Conservation (phyloP, 2,888 invertebrate species). For the Taphrorychus bicolor region DNA sequence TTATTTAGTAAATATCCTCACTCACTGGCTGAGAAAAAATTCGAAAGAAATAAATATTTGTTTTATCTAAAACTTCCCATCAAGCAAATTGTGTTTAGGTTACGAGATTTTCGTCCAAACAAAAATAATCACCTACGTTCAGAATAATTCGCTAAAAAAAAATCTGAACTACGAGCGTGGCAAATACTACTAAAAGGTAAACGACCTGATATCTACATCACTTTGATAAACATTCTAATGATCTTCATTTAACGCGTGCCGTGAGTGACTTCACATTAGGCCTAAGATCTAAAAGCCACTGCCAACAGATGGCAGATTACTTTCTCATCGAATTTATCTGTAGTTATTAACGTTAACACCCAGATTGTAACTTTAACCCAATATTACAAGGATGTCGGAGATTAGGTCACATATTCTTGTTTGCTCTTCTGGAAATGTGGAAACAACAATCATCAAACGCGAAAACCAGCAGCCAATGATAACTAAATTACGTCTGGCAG, state of each 20-base stretch:
- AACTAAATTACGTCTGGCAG: too few relatives aligned
- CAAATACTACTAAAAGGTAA: conserved; percentile 31
- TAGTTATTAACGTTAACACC: background rate
- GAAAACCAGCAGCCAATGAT: too few relatives aligned
- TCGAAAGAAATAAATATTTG: conserved; percentile 11
- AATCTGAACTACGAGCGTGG: conserved; percentile 1
- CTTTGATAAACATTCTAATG: conserved; percentile 25
- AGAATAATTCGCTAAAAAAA: conserved; percentile 15
- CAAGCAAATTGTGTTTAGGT: background rate
- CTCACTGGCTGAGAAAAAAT: conserved; percentile 1
- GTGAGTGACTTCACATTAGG: background rate
- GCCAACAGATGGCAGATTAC: conserved; percentile 10
- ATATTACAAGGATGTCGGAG: background rate
- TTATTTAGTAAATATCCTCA: background rate
- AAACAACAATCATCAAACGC: too few relatives aligned
- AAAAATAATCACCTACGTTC: conserved; percentile 11
- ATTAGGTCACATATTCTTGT: too few relatives aligned
- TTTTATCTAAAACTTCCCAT: conserved; percentile 8
- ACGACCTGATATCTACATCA: conserved; percentile 37
- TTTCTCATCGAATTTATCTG: conserved; percentile 4
- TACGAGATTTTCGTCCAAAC: conserved; percentile 10
- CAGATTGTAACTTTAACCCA: background rate
- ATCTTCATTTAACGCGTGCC: conserved; percentile 19
- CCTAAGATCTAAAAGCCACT: background rate
- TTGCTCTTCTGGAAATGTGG: too few relatives aligned